phyloP scores from a whole-genome alignment of 2,113 vertebrate genomes.

The Harpagus bidentatus region DNA sequence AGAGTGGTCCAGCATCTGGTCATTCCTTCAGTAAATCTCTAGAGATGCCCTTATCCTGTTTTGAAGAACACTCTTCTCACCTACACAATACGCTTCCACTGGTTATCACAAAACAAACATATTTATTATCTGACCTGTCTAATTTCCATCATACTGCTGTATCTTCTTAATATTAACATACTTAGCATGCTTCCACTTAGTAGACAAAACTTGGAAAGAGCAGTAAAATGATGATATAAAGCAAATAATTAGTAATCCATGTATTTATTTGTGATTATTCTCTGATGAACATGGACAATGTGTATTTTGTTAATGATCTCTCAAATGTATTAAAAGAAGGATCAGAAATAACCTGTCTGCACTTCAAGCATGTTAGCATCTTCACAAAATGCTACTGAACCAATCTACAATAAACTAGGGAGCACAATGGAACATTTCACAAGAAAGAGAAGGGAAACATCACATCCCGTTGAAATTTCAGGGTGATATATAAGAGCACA shows the following conservation, averaged over 20 bases:
- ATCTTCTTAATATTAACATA: not conserved
- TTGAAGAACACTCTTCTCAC: not conserved
- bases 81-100: not conserved
- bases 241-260: not conserved
- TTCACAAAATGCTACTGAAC: not conserved
- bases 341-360: not conserved
- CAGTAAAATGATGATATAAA: not conserved
- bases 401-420: not conserved
- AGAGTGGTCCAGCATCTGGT: not conserved
- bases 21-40: not conserved
- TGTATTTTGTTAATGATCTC: not conserved
- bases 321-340: not conserved
- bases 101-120: slow-evolving; percentile 17
- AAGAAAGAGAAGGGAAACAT: not conserved
- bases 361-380: not conserved
- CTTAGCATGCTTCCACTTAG: not conserved
- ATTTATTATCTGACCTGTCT: not conserved
- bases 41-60: not conserved
- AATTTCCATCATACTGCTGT: not conserved
- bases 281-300: not conserved
- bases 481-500: not conserved
- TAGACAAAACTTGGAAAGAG: not conserved
- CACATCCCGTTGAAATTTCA: not conserved
- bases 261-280: not conserved
- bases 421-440: not conserved